phyloP scores from a whole-genome alignment of 2,888 invertebrate genomes.

The Neria commutata region DNA sequence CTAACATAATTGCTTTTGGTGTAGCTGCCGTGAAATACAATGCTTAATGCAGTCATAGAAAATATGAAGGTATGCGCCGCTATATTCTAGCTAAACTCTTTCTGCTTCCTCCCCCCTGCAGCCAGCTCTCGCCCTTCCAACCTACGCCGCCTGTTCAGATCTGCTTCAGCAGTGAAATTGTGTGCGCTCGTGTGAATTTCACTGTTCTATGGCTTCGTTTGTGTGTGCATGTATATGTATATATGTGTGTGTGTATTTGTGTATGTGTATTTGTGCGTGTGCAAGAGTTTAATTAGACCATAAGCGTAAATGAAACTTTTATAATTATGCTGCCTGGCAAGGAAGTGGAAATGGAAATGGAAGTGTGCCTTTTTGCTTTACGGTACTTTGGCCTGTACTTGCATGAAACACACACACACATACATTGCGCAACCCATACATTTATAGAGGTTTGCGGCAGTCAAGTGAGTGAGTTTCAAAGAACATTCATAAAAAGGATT shows the following conservation, averaged over 20 bases:
- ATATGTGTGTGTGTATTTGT: neutral
- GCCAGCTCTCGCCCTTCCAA: no score
- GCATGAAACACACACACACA: neutral
- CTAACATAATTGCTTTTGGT: no score
- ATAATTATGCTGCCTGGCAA: slow-evolving; percentile 30
- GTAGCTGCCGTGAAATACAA: no score
- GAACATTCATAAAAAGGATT: slow-evolving; percentile 33
- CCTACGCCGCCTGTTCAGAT: no score
- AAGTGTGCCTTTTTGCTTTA: neutral
- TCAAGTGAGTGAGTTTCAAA: neutral
- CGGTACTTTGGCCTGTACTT: no score
- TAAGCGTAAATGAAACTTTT: slow-evolving; percentile 38
- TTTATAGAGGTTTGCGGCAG: neutral
- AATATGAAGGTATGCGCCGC: no score
- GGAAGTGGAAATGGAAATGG: no score
- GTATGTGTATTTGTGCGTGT: neutral
- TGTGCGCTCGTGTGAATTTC: no score
- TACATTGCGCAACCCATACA: neutral
- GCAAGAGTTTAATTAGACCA: slow-evolving; percentile 31
- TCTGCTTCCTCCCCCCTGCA: no score
- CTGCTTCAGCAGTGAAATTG: no score
- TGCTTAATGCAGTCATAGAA: no score
- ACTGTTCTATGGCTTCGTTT: neutral
- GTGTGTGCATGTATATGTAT: neutral
- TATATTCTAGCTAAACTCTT: no score